Conservation (phyloP, 2,797 vertebrate species). For the Botia kubotai region DNA sequence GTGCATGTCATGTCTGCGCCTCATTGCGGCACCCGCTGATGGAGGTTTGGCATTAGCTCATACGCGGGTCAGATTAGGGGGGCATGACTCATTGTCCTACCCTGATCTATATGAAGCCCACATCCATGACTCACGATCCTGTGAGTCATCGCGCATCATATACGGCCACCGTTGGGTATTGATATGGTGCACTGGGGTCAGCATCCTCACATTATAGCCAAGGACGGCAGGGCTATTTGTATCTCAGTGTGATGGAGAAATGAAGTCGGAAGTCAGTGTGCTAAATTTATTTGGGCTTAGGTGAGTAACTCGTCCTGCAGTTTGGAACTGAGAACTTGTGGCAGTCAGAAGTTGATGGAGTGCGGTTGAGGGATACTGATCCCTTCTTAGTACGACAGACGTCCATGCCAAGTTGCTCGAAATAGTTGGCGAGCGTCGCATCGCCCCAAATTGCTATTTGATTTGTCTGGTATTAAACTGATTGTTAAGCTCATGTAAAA, state of each 20-base stretch:
- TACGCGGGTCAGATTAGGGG: conserved; percentile 11
- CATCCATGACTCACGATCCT: conserved; percentile 5
- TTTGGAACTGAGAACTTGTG: background rate
- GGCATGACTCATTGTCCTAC: conserved; percentile 9
- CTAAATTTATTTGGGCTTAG: background rate
- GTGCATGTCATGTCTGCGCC: conserved; percentile 37
- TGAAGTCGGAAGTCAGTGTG: background rate
- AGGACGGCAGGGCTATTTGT: conserved; percentile 20
- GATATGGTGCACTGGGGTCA: conserved; percentile 22
- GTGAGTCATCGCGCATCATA: conserved; percentile 24
- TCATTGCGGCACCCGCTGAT: conserved; percentile 47
- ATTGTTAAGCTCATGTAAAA: too few relatives aligned
- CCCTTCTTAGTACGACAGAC: background rate
- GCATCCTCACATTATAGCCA: background rate
- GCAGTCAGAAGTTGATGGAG: background rate
- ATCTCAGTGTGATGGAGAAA: conserved; percentile 1
- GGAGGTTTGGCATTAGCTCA: conserved; percentile 41
- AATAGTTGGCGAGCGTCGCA: background rate
- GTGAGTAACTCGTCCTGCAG: background rate
- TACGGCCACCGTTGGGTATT: conserved; percentile 17
- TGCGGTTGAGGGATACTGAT: background rate
- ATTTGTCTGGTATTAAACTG: background rate
- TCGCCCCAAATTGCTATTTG: background rate
- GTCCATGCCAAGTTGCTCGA: background rate
- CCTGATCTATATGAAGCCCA: conserved; percentile 1